Evolutionary conservation across 2,797 vertebrate species (phyloP), one percentile per base, ranked within the genome.

Genomic region (Calcarius lapponicus): DNA sequence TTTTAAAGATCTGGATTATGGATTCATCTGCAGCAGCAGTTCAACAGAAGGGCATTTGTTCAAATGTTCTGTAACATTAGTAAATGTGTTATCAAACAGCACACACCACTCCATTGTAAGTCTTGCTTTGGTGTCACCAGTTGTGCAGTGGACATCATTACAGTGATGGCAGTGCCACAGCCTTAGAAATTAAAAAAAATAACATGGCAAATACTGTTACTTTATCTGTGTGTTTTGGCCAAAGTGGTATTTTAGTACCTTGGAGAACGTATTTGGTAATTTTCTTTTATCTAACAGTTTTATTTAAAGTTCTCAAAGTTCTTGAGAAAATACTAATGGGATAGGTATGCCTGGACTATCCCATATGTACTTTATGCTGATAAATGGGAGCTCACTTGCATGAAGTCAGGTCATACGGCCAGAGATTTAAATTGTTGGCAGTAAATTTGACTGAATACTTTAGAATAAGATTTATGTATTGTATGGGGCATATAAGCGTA

Each of bases 1-100:
- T 93, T 93, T 81, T 86, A 89, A 93, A 95, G 79, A 82, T 94
- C 66, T 7, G 10, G 79, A 71, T 95, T 96, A 94, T 76, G 72
- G 86, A 80, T 92, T 90, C 62, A 89, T 92, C 86, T 91, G 66
- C 69, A 81, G 65, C 87, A 81, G 57, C 80, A 92, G 81, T 81
- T 76, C 90, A 84, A 24, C 90, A 95, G 91, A 90, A 95, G 79
- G 86, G n/a, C 43, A 36, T 92, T 95, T 92, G 54, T 91, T 92
- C 62, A 85, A 76, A 60, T 69, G 74, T 29, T 80, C 38, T 88
- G 67, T 88, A 89, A 84, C 51, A 40, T 89, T 38, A 93, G 80
- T 81, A 76, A 86, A 67, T 28, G 36, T 34, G 84, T 61, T 89
- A 69, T 21, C 75, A 66, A 94, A 60, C 65, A 86, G 31, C 38